Evolutionary conservation across 2,888 invertebrate genomes (phyloP).

Genomic region (Zaprionus lineosus): DNA sequence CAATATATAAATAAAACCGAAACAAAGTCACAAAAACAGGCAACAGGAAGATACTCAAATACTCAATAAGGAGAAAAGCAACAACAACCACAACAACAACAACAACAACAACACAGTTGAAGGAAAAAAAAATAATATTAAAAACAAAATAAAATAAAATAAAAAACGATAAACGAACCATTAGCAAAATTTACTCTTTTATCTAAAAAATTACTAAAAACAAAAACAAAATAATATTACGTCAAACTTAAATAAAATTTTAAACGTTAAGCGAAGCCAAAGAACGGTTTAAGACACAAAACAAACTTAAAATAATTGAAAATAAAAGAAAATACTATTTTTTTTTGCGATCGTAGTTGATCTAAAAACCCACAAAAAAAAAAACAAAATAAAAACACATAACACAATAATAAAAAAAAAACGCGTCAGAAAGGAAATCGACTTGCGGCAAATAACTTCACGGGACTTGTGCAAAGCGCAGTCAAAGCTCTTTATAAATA

Average conservation of each 20-base stretch:
- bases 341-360: conserved; percentile 78
- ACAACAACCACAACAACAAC: too few relatives aligned
- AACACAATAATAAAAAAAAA: conserved; percentile 20
- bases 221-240: conserved; percentile 50
- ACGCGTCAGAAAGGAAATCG: conserved; percentile 20
- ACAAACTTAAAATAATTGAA: conserved; percentile 25
- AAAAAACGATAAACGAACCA: conserved; percentile 56
- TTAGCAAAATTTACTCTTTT: conserved; percentile 83
- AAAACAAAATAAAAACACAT: conserved; percentile 15
- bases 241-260: conserved; percentile 71
- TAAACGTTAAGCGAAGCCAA: conserved; percentile 73
- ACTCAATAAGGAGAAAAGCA: conserved; percentile 33
- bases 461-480: conserved; percentile 83
- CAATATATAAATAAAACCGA: too few relatives aligned
- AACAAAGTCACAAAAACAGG: too few relatives aligned
- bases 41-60: conserved; percentile 39
- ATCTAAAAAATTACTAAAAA: conserved; percentile 70
- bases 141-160: conserved; percentile 21
- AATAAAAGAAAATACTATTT: conserved; percentile 54
- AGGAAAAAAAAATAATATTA: conserved; percentile 37
- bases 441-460: conserved; percentile 53
- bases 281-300: conserved; percentile 51
- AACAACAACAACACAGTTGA: too few relatives aligned
- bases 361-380: conserved; percentile 69
- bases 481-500: conserved; percentile 71